A percentile compares a stretch with the other conserved stretches of the same genome.
Evolutionary conservation across 1,140 invertebrate species (phyloP).

Genomic region (Brachionus angularis): DNA sequence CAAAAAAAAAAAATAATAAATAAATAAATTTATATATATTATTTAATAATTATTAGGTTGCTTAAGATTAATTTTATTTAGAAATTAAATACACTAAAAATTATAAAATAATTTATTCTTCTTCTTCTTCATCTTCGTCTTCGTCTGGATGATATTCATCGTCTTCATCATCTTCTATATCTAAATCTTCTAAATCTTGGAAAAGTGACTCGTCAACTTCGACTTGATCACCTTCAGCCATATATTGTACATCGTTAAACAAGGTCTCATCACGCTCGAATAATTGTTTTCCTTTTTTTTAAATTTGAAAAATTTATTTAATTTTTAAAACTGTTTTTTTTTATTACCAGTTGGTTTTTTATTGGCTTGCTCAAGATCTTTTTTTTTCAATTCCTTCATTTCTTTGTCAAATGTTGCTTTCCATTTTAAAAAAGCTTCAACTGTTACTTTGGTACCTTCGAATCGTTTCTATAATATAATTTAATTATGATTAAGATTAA

Average conservation of each 20-base stretch:
- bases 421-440: conserved; percentile 93
- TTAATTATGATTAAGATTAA: too few species aligned
- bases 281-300: conserved; percentile 71
- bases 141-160: conserved; percentile 36
- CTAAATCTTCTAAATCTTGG: conserved; percentile 83
- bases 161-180: conserved; percentile 69
- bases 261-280: conserved; percentile 85
- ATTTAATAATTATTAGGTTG: too few species aligned
- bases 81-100: too few species aligned
- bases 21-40: too few species aligned
- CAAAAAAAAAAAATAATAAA: too few species aligned
- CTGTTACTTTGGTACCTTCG: conserved; percentile 87
- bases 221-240: conserved; percentile 71
- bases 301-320: not conserved
- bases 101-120: too few species aligned
- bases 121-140: conserved; percentile 23
- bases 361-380: conserved; percentile 60
- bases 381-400: conserved; percentile 69
- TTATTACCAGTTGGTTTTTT: conserved; percentile 57
- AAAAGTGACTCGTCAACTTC: conserved; percentile 90
- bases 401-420: conserved; percentile 87
- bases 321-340: conserved; percentile 12
- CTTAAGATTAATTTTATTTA: too few species aligned
- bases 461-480: conserved; percentile 74
- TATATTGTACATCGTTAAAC: conserved; percentile 78